Percentiles rank a stretch among this genome's conserved stretches.
Conservation (phyloP, 2,113 vertebrate species). For the Hystrix cristata region DNA sequence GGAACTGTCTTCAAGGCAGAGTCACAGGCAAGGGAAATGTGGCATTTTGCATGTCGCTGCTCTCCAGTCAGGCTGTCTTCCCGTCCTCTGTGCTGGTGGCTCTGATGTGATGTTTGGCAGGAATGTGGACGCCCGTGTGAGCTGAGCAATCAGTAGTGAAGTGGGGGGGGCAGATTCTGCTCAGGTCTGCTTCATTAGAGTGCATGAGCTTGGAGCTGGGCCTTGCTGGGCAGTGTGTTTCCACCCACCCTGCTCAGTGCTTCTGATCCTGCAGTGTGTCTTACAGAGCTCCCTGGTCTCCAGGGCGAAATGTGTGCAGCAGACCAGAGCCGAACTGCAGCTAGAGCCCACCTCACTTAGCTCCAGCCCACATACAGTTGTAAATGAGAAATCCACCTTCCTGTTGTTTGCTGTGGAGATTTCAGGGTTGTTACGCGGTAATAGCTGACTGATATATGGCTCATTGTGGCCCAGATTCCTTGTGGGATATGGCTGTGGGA, state of each 20-base stretch:
- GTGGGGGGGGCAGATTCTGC: background rate
- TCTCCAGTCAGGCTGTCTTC: constrained; percentile 14
- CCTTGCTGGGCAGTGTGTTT: rapidly evolving
- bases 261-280: rapidly evolving
- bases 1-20: background rate
- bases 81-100: background rate
- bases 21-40: too few species aligned
- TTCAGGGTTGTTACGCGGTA: background rate
- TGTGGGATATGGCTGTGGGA: background rate
- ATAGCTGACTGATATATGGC: background rate
- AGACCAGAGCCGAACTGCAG: background rate
- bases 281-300: background rate
- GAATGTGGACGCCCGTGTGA: constrained; percentile 14
- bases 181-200: background rate
- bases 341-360: background rate
- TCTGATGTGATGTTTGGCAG: constrained; percentile 40
- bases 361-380: background rate
- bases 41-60: background rate
- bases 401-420: background rate
- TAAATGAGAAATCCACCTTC: background rate
- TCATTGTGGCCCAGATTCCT: background rate
- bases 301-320: rapidly evolving
- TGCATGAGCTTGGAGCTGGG: background rate
- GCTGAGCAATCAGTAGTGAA: constrained; percentile 48
- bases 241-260: background rate